These are phyloP conservation scores for Argopecten irradians DNA, from an alignment of 1,140 invertebrate genomes.

Conservation along the genomic window DNA sequence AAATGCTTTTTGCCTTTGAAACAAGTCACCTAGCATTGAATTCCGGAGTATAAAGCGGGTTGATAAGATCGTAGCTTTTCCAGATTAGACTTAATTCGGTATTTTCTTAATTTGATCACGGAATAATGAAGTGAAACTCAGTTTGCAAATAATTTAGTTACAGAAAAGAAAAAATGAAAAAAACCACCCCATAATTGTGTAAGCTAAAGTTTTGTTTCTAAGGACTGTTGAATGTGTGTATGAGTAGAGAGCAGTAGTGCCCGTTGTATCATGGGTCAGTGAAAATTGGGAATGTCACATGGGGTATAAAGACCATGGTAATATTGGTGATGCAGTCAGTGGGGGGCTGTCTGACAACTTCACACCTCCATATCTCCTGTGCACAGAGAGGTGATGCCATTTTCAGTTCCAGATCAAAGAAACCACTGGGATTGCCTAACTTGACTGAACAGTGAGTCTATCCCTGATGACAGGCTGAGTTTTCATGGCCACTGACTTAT, in stretches of 20 bases:
- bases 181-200: too few species aligned
- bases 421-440: not conserved
- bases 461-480: not conserved
- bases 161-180: too few species aligned
- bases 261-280: not conserved
- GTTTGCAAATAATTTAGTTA: too few species aligned
- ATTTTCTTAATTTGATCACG: not conserved
- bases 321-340: not conserved
- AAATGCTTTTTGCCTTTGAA: not conserved
- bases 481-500: constrained; percentile 9
- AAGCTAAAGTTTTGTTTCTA: too few species aligned
- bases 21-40: not conserved
- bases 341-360: not conserved
- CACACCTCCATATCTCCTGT: not conserved
- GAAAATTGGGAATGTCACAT: not conserved
- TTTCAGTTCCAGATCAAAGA: not conserved
- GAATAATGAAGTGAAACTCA: not conserved
- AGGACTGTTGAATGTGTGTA: not conserved
- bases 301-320: not conserved
- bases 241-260: not conserved
- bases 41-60: not conserved
- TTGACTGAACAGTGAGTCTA: not conserved
- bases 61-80: not conserved
- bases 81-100: not conserved
- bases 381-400: constrained; percentile 7